These are phyloP conservation scores for Pampus argenteus DNA, from an alignment of 2,797 vertebrate species.

Conservation along the genomic window DNA sequence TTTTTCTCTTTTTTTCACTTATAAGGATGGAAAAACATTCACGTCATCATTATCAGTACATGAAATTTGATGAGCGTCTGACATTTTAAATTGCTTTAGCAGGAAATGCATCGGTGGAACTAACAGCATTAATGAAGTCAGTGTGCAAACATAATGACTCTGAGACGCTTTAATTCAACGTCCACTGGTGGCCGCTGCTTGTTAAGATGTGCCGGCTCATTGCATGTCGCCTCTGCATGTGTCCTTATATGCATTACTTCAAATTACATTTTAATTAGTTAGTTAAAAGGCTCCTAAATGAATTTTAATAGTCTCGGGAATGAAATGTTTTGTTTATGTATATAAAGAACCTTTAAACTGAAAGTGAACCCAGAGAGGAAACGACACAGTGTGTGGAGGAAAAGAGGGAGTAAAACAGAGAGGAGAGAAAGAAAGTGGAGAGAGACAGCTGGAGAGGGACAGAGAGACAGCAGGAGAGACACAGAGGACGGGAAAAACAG, in stretches of 20 bases:
- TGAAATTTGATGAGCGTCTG: background rate
- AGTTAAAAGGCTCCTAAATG: background rate
- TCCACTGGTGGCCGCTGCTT: background rate
- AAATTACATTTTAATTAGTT: background rate
- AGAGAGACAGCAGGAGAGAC: too few species aligned
- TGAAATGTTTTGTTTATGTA: background rate
- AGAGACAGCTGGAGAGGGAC: too few species aligned
- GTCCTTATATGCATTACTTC: background rate
- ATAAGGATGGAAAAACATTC: background rate
- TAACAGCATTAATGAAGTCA: background rate
- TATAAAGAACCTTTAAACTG: conserved; percentile 1
- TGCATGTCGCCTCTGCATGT: background rate
- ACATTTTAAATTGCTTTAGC: background rate
- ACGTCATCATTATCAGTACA: background rate
- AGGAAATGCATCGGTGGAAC: background rate
- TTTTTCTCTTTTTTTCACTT: background rate
- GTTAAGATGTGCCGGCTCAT: background rate
- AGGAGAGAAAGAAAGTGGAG: background rate
- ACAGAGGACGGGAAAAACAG: too few species aligned
- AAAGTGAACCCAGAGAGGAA: background rate
- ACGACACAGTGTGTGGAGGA: background rate
- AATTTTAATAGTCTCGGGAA: background rate
- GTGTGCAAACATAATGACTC: background rate
- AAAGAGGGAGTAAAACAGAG: background rate
- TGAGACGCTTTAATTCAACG: background rate